Base-by-base conservation (phyloP, 2,797 vertebrate genomes). In the Spondyliosoma cantharus region DNA sequence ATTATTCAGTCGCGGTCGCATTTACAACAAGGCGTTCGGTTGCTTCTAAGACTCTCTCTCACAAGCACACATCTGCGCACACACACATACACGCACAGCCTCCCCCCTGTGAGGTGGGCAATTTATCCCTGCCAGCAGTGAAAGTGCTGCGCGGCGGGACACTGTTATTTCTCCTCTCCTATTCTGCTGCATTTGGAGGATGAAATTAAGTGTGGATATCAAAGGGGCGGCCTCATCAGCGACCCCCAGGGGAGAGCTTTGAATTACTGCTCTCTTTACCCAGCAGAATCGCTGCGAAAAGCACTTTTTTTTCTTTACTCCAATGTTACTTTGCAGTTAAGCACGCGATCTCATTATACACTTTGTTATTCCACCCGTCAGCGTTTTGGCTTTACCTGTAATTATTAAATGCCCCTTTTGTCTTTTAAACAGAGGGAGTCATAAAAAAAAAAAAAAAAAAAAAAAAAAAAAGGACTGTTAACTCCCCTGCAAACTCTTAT, bases 161-260 rank as follows among this genome's bases (percentile, higher is more conserved):
- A 64, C 73, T 60, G 49, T 81, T 57, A 74, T 86, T 83, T 68
- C n/a, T 2, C 25, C 54, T 68, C 49, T 68, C 32, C 58, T 67
- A 5, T 70, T 93, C 94, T 89, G 95, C 93, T 74, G 24, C 68
- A 66, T 75, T 78, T 60, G 57, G 54, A 87, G 71, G 71, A 76
- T 81, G 71, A 73, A 71, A 73, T 74, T 69, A 80, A 70, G 46
- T 76, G 62, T 72, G 24, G 43, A 70, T 76, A 80, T 90, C 61
- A 86, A 85, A 87, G 78, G 27, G 74, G 54, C 25, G 17, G 61
- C 57, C 65, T 84, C 74, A 83, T 75, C 77, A 63, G 49, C 20
- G 24, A 70, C 75, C 81, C 80, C 66, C 71, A 3, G 61, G 57
- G 75, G 74, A 76, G 53, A 60, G 46, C 76, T 86, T 72, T 85